Percentiles rank a stretch among this genome's conserved stretches.
phyloP scores from a whole-genome alignment of 2,797 vertebrate genomes.

The Meda fulgida region DNA sequence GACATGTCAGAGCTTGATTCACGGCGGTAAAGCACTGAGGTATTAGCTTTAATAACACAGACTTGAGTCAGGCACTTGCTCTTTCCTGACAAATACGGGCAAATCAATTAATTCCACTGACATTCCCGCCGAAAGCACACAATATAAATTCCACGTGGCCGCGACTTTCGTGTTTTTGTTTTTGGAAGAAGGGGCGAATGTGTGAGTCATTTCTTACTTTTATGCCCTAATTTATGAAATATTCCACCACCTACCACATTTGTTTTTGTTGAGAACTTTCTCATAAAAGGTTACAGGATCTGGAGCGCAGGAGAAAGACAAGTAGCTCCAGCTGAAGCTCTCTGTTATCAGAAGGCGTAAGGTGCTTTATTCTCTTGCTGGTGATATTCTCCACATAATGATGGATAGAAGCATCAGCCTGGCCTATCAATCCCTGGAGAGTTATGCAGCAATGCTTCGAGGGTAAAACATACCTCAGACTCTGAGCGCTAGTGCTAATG shows the following conservation, averaged over 20 bases:
- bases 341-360: slow-evolving; percentile 23
- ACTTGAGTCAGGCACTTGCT: slow-evolving; percentile 73
- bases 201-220: slow-evolving; percentile 48
- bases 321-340: slow-evolving; percentile 13
- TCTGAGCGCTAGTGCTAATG: slow-evolving; percentile 25
- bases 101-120: slow-evolving; percentile 81
- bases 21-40: slow-evolving; percentile 74
- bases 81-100: slow-evolving; percentile 78
- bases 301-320: slow-evolving; percentile 20
- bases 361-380: slow-evolving; percentile 12
- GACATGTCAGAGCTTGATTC: slow-evolving; percentile 79
- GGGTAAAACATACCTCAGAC: slow-evolving; percentile 49
- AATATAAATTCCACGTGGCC: slow-evolving; percentile 69
- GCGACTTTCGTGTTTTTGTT: slow-evolving; percentile 64
- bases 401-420: slow-evolving; percentile 29
- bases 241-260: slow-evolving; percentile 50
- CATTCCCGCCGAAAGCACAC: slow-evolving; percentile 64
- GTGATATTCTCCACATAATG: slow-evolving; percentile 27
- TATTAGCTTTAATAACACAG: slow-evolving; percentile 85
- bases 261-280: slow-evolving; percentile 60
- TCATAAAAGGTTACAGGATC: slow-evolving; percentile 51
- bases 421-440: slow-evolving; percentile 27
- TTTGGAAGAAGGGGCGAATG: slow-evolving; percentile 45
- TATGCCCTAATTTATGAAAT: slow-evolving; percentile 61
- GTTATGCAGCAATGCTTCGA: slow-evolving; percentile 34